Evolutionary conservation across 2,888 invertebrate species (phyloP), one percentile per base, ranked within the genome.

Genomic region (Scelioninae gen. 2): DNA sequence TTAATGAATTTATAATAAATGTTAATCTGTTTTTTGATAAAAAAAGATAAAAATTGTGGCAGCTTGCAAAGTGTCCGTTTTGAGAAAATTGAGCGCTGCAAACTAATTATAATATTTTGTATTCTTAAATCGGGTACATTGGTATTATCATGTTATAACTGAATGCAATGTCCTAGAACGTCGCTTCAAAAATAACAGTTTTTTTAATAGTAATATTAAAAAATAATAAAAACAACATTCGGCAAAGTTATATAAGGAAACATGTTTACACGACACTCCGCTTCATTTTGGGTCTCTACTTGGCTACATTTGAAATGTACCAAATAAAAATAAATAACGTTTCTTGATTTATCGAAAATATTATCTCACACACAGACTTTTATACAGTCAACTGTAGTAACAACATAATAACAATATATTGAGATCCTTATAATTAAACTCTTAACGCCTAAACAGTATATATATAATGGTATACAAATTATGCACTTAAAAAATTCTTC

Each of bases 321-420:
- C 48, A 68, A 68, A 58, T 71, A 65, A 60, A 72, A 72, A 25
- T 72, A 72, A 72, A 72, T 72, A 67, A 72, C 61, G 33, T 65
- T 65, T 58, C 53, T 53, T 65, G 53, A 67, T 61, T 64, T 72
- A 67, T 72, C 61, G 55, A 72, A 72, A 72, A 72, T 72, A 72
- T 53, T 48, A 72, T 72, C 53, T 72, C 65, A 72, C 60, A 72
- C 60, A 60, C 72, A 65, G 65, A 72, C 53, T 65, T 52, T 72
- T 67, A 61, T 57, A 72, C 65, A 67, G 55, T 72, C 72, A 67
- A 67, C 67, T 72, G 67, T 61, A 58, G 39, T 72, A 72, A 72
- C 72, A 67, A 72, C 67, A 68, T 67, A 67, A 72, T 72, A 73
- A 73, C 73, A 73, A 73, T 68, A 65, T 73, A 67, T 67, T 73